phyloP scores from a whole-genome alignment of 2,113 vertebrate genomes.

The Varanus komodoensis region DNA sequence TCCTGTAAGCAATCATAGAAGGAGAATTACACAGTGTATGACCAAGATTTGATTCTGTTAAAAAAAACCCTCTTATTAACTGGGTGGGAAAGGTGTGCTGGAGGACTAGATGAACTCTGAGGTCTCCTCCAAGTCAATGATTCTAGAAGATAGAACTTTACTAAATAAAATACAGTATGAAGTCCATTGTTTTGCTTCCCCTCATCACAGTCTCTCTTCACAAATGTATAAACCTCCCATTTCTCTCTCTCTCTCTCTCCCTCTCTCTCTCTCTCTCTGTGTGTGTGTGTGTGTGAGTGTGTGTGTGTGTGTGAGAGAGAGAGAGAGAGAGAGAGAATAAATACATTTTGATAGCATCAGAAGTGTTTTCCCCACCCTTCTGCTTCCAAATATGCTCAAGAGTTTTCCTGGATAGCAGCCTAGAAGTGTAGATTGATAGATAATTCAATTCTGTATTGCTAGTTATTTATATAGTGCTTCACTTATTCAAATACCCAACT shows the following conservation, averaged over 20 bases:
- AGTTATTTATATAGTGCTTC: slow-evolving; percentile 9
- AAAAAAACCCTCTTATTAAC: neutral
- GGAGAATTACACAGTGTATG: neutral
- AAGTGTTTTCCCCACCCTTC: neutral
- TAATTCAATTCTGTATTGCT: slow-evolving; percentile 26
- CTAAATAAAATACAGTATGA: neutral
- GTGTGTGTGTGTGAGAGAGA: no score
- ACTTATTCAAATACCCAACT: slow-evolving; percentile 20
- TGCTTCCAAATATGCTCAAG: slow-evolving; percentile 8
- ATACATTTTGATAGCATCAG: neutral
- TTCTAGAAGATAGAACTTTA: neutral
- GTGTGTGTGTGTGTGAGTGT: neutral
- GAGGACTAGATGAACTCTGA: neutral
- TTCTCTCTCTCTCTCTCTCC: no score
- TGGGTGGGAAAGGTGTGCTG: neutral
- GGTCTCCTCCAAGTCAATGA: neutral
- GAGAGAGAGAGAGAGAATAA: neutral
- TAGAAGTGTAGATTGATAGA: slow-evolving; percentile 2
- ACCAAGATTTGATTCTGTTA: neutral
- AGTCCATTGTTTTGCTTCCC: neutral
- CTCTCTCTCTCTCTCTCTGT: no score
- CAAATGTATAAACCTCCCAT: neutral
- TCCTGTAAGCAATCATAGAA: neutral
- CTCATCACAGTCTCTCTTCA: neutral
- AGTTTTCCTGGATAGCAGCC: slow-evolving; percentile 25